phyloP scores from a whole-genome alignment of 1,140 invertebrate genomes.

The Drosophila setifemur region DNA sequence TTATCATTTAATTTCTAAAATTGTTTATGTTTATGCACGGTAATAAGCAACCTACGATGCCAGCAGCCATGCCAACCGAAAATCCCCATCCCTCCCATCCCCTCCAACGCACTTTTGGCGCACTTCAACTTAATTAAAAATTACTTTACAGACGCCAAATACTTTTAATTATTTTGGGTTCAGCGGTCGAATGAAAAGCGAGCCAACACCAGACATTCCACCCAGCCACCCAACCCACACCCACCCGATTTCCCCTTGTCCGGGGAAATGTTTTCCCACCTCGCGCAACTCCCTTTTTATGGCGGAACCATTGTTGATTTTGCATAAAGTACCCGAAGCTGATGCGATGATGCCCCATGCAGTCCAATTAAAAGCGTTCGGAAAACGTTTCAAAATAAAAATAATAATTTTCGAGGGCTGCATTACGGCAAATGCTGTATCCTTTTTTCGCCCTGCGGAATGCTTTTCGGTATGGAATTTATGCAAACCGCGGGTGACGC shows the following conservation, averaged over 20 bases:
- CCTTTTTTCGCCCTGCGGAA: conserved; percentile 8
- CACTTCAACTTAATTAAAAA: conserved; percentile 81
- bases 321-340: conserved; percentile 40
- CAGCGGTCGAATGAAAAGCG: conserved; percentile 69
- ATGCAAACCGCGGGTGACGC: conserved; percentile 44
- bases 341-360: conserved; percentile 43
- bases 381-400: conserved; percentile 45
- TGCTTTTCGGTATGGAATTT: conserved; percentile 19
- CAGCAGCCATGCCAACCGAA: not conserved
- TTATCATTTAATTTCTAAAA: conserved; percentile 81
- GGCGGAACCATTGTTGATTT: conserved; percentile 39
- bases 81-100: not conserved
- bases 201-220: conserved; percentile 14
- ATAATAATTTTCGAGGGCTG: conserved; percentile 42
- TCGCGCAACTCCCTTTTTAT: conserved; percentile 4
- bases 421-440: conserved; percentile 28
- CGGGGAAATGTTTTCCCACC: conserved; percentile 31
- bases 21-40: conserved; percentile 78
- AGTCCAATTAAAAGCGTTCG: conserved; percentile 44
- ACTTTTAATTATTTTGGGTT: conserved; percentile 81
- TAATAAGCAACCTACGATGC: conserved; percentile 67
- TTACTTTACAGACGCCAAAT: conserved; percentile 80
- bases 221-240: not conserved
- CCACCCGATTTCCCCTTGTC: not conserved
- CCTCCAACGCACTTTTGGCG: conserved; percentile 53